Base-by-base conservation (phyloP, 2,888 invertebrate species). In the Stenurella melanura region DNA sequence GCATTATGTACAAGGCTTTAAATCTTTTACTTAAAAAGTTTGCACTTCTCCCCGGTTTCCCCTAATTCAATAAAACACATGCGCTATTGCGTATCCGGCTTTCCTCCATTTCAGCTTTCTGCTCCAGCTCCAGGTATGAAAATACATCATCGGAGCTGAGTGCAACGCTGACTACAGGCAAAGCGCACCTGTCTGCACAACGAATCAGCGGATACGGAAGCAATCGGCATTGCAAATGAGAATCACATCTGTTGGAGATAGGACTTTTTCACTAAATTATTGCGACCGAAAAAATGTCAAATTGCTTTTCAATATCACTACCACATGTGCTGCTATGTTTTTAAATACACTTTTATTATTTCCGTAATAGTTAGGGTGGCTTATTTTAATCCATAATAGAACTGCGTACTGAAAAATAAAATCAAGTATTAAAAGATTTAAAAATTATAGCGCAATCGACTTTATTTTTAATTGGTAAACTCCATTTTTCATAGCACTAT, bases 141-240 rank as follows among this genome's bases (percentile, higher is more conserved):
- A 69, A 69, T 69, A 26, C 15, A 34, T 64, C 42, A 42, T 19
- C 18, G 38, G 38, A 38, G 38, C n/a, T 38, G 70, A 60, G 42
- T 70, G 60, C 69, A 57, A 18, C 34, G 42, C 34, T 19, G 58
- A 17, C 42, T n/a, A 60, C 18, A 19, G 21, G 60, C 19, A 34
- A 60, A 70, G 60, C 70, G 58, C 69, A 69, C 69, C 69, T 58
- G 30, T 58, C 69, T 50, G 57, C 18, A 57, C 69, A 30, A 34
- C 34, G 57, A 58, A 69, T 69, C 57, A 18, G 58, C 69, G 57
- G 57, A 26, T 69, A 57, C 80, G 79, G 78, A 81, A 81, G 78
- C 79, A 74, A 79, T 81, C 81, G 77, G 81, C 81, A 81, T 81
- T 81, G 81, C 81, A 79, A 81, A 81, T 81, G 78, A 81, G 81